These are phyloP conservation scores for Amorpha juglandis DNA, from an alignment of 2,888 invertebrate species.

Conservation along the genomic window DNA sequence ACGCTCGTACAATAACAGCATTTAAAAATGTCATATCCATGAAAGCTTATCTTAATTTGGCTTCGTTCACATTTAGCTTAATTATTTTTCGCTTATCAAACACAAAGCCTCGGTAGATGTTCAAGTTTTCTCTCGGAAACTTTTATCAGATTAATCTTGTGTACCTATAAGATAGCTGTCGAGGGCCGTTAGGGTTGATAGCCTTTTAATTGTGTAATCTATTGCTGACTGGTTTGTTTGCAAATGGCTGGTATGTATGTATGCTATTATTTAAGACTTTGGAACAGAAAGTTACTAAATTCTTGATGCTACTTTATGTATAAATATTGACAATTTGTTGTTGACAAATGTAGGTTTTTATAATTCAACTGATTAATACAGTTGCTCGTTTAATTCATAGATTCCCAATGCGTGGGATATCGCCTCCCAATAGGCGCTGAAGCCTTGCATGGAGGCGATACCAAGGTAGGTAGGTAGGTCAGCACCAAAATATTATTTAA, in stretches of 20 bases:
- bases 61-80: constrained; percentile 15
- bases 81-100: constrained; percentile 25
- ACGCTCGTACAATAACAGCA: neutral
- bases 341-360: too few relatives aligned
- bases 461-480: too few relatives aligned
- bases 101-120: constrained; percentile 10
- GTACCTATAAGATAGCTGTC: neutral
- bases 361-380: too few relatives aligned
- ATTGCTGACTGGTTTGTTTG: neutral
- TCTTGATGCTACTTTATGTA: too few relatives aligned
- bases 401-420: too few relatives aligned
- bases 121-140: constrained; percentile 14
- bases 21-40: constrained; percentile 19
- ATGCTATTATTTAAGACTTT: neutral
- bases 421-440: too few relatives aligned
- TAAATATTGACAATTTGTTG: too few relatives aligned
- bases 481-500: too few relatives aligned
- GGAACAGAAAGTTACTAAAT: too few relatives aligned
- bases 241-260: neutral
- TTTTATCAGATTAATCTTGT: constrained; percentile 24
- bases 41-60: constrained; percentile 13
- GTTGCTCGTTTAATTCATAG: too few relatives aligned
- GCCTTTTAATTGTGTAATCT: neutral
- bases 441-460: too few relatives aligned
- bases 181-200: constrained; percentile 3